These are phyloP conservation scores for Dicaeum eximium DNA, from an alignment of 2,113 vertebrate species.

Conservation along the genomic window DNA sequence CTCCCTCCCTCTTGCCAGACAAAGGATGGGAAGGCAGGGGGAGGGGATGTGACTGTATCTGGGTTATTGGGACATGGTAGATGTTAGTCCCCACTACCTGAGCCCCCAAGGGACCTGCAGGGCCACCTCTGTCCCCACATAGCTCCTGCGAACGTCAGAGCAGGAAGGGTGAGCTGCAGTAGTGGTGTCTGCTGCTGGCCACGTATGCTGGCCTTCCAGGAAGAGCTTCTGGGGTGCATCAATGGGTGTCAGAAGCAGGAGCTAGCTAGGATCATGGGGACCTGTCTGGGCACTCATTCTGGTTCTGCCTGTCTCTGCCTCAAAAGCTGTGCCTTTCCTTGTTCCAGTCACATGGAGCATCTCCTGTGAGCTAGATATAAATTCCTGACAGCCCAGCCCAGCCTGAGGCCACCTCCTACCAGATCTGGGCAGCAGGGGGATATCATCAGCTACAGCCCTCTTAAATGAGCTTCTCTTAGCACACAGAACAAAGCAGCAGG, in stretches of 20 bases:
- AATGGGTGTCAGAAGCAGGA: background rate
- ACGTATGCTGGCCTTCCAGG: accelerated
- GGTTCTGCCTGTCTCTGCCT: background rate
- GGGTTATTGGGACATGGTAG: background rate
- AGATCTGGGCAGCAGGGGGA: background rate
- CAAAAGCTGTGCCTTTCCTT: background rate
- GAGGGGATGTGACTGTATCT: conserved; percentile 6
- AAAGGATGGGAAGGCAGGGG: conserved; percentile 39
- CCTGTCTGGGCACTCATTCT: background rate
- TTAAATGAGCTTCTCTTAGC: background rate
- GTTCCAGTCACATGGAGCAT: background rate
- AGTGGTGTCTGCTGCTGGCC: background rate
- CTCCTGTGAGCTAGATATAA: background rate
- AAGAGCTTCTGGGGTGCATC: background rate
- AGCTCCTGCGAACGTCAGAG: accelerated
- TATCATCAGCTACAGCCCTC: background rate
- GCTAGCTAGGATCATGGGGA: background rate
- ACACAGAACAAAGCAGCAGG: background rate
- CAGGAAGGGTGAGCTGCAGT: background rate
- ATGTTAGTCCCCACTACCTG: background rate
- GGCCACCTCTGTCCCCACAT: background rate
- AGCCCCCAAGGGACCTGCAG: background rate
- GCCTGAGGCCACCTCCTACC: background rate
- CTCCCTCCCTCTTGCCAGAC: conserved; percentile 30
- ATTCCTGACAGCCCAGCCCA: accelerated